Evolutionary conservation across 2,113 vertebrate genomes (phyloP), one percentile per base, ranked within the genome.

Genomic region (Xiphophorus couchianus): DNA sequence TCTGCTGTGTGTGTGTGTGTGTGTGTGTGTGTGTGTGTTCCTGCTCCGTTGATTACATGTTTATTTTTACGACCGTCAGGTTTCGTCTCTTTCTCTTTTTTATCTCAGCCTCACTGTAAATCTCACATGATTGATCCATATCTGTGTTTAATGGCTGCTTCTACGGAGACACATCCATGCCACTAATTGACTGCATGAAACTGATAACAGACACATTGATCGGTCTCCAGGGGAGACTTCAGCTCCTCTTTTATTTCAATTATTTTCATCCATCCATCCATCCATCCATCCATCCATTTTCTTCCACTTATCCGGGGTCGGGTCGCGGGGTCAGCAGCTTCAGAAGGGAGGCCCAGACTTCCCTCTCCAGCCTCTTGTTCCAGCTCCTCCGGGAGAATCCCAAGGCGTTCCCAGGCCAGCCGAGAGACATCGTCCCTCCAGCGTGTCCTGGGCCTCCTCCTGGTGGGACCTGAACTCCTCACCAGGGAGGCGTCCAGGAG

Each of bases 21-120:
- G 29, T 30, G 29, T 72, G 8, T 44, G 67, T 48, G 66, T 65
- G 58, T 51, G 80, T 74, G 58, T 51, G 80, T 74, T 17, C 37
- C 80, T 77, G 70, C 58, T 0, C 22, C 76, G 74, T 80, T 86
- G 79, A 81, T 82, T 77, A 33, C 82, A 69, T 9, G 66, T 87
- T 84, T 67, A 75, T 83, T 73, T 81, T 81, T 22, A 63, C 60
- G 61, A 62, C 62, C 66, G 42, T 29, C 61, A 5, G 5, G 60
- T 30, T 33, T 70, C 51, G 29, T 73, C 51, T 63, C 13, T 62
- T 66, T 42, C 60, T n/a, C 13, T 13, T 0, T 29, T 5, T 15
- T 27, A 51, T 27, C 67, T 63, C 67, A 37, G 15, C 39, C 48
- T 54, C 29, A 8, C 67, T 51, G 6, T 71, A n/a, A 64, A n/a